Percentiles rank a stretch among this genome's conserved stretches.
phyloP scores from a whole-genome alignment of 1,140 invertebrate genomes.

The Pseudomyrmex concolor region DNA sequence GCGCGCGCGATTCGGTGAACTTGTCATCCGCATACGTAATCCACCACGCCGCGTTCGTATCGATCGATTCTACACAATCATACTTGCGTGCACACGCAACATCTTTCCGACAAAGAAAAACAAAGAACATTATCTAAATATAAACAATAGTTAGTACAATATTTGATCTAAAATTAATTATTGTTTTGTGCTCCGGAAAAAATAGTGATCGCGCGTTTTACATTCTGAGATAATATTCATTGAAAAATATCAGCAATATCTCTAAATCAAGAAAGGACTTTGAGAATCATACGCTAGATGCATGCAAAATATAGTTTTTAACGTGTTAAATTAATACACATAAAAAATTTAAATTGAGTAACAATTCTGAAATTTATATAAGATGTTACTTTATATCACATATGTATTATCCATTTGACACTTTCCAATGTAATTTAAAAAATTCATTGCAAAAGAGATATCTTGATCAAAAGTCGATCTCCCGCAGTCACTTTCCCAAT shows the following conservation, averaged over 20 bases:
- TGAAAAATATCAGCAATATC: not conserved
- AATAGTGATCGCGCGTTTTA: not conserved
- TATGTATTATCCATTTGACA: no score
- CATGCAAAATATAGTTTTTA: no score
- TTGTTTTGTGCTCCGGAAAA: not conserved
- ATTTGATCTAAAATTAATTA: not conserved
- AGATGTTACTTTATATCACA: no score
- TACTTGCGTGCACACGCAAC: not conserved
- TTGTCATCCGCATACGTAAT: conserved; percentile 41
- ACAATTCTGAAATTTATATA: no score
- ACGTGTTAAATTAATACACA: no score
- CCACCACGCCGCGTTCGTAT: not conserved
- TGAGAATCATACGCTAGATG: no score
- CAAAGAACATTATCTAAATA: conserved; percentile 14
- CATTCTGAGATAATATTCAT: conserved; percentile 9
- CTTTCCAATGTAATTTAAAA: no score
- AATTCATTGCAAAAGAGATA: no score
- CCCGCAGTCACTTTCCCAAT: no score
- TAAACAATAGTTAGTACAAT: not conserved
- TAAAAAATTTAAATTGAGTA: no score
- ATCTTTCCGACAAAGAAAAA: not conserved
- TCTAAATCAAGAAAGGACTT: no score
- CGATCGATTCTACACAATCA: conserved; percentile 20
- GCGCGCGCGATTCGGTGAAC: conserved; percentile 37
- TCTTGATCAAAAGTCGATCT: no score